Base-by-base conservation (phyloP, 2,113 vertebrate genomes). In the Aptenodytes patagonicus region DNA sequence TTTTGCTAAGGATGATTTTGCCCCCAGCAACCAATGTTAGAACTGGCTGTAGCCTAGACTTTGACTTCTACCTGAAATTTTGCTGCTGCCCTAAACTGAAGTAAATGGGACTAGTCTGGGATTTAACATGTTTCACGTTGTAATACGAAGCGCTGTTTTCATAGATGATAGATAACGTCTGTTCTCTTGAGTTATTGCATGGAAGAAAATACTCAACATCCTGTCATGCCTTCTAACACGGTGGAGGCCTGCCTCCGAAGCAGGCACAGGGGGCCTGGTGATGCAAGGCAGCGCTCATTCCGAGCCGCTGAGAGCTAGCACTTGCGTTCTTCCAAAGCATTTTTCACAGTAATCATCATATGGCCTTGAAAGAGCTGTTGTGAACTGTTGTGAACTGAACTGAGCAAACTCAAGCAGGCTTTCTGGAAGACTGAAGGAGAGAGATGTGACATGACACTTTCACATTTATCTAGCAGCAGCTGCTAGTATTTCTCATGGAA, bases 1-100 rank as follows among this genome's bases (percentile, higher is more conserved):
- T 70, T 95, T 93, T 78, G 82, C 68, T 31, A 79, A 34, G 32
- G 75, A 93, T 85, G 95, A 94, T 87, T 79, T 29, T 87, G 29
- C 2, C 78, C 34, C 40, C 40, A 85, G 60, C 91, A 62, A 11
- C 19, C 36, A 83, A 16, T 36, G n/a, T 61, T 49, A 81, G 65
- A 70, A 93, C 36, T n/a, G 24, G 9, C 38, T 47, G 44, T 36
- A 26, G 4, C 13, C 46, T 81, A 51, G 4, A 47, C 31, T 66
- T 94, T 2, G 10, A 71, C 28, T 90, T 57, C 11, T 58, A 79
- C 19, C 18, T 62, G 42, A 84, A 72, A 72, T 54, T 49, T 34
- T 87, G 20, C n/a, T 93, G 60, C 21, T 66, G 28, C 22, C 28
- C 28, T 34, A 81, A 54, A 51, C 38, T 32, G 29, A 77, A 79